These are phyloP conservation scores for Seriola dumerili DNA, from an alignment of 2,113 vertebrate species.

Conservation along the genomic window DNA sequence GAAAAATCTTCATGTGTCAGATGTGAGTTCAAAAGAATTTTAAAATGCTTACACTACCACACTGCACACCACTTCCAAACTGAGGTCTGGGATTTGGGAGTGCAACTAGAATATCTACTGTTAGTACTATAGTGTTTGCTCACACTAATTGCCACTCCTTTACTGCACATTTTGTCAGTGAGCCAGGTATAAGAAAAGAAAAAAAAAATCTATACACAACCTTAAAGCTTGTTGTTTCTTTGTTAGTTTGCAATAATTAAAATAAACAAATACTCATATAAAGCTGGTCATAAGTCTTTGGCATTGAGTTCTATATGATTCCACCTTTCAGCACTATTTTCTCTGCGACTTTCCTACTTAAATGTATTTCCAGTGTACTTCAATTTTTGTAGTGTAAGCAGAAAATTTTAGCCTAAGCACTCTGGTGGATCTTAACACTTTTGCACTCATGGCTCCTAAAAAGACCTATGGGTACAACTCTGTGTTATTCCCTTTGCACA, in stretches of 20 bases:
- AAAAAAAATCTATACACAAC: background rate
- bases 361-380: slow-evolving; percentile 35
- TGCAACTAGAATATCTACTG: background rate
- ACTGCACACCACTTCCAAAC: slow-evolving; percentile 4
- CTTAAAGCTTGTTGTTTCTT: background rate
- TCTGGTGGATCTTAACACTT: slow-evolving; percentile 44
- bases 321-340: slow-evolving; percentile 22
- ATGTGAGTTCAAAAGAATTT: slow-evolving; percentile 42
- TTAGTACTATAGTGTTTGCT: background rate
- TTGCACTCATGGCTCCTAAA: slow-evolving; percentile 54
- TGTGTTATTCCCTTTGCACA: slow-evolving; percentile 45
- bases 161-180: background rate
- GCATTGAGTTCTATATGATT: slow-evolving; percentile 10
- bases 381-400: slow-evolving; percentile 49
- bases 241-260: slow-evolving; percentile 6
- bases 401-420: slow-evolving; percentile 11
- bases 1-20: slow-evolving; percentile 36
- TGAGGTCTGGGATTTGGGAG: slow-evolving; percentile 33
- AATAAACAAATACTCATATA: background rate
- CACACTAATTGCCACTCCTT: slow-evolving; percentile 7
- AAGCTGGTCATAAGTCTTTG: slow-evolving; percentile 10
- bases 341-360: slow-evolving; percentile 32
- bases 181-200: background rate
- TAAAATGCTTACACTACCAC: slow-evolving; percentile 31
- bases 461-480: slow-evolving; percentile 56